A percentile compares a stretch with the other conserved stretches of the same genome.
These are phyloP conservation scores for Glaucidium brasilianum DNA, from an alignment of 2,113 vertebrate species.

Conservation along the genomic window DNA sequence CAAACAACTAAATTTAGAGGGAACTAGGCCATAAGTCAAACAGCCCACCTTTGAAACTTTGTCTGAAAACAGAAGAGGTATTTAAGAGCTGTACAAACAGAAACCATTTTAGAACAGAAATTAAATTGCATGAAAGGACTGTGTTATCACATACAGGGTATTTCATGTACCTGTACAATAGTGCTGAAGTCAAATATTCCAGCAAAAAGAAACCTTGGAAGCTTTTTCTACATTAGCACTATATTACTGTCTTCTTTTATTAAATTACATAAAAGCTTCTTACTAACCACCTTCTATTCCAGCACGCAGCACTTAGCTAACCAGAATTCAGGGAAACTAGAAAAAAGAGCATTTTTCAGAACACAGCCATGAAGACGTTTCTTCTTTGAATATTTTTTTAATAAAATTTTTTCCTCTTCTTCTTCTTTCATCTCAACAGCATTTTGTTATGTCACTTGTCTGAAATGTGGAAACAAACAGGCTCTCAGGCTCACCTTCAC, in stretches of 20 bases:
- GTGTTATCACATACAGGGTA: neutral
- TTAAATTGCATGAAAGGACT: neutral
- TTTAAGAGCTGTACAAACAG: neutral
- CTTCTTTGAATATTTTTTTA: neutral
- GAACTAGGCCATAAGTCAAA: neutral
- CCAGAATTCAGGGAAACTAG: neutral
- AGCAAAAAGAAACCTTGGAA: neutral
- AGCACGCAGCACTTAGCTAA: neutral
- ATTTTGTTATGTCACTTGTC: neutral
- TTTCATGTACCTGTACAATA: neutral
- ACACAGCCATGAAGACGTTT: neutral
- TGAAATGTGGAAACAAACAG: neutral
- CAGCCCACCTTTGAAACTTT: neutral
- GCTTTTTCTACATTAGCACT: neutral
- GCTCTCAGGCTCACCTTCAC: neutral
- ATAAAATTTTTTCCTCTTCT: neutral
- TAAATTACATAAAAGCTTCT: constrained; percentile 11
- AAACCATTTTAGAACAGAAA: neutral
- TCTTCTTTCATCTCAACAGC: neutral
- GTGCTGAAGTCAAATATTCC: neutral
- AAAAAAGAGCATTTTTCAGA: neutral
- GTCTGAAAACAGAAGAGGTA: neutral
- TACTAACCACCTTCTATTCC: neutral
- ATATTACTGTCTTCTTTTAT: neutral
- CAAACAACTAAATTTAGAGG: neutral